phyloP scores from a whole-genome alignment of 1,140 invertebrate species.

The Drosophila orena region DNA sequence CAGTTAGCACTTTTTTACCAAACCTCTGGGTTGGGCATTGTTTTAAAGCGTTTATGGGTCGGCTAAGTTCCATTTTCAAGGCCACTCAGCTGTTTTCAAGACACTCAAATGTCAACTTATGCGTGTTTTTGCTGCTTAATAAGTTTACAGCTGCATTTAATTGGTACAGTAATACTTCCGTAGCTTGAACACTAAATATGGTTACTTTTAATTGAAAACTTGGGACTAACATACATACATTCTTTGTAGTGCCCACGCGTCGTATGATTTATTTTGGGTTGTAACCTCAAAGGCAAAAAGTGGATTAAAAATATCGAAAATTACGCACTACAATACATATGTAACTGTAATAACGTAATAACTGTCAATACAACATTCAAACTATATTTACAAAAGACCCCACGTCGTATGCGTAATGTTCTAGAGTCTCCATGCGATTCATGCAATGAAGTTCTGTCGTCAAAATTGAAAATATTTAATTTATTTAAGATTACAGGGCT shows the following conservation, averaged over 20 bases:
- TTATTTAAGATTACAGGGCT: too few species aligned
- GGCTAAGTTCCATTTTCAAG: slow-evolving; percentile 35
- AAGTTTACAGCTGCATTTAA: slow-evolving; percentile 28
- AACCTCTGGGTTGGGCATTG: slow-evolving; percentile 11
- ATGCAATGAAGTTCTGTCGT: too few species aligned
- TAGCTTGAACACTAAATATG: background rate
- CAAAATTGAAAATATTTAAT: too few species aligned
- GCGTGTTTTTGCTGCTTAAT: slow-evolving; percentile 24
- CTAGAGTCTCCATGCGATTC: background rate
- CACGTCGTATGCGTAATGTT: slow-evolving; percentile 4
- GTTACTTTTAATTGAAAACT: background rate
- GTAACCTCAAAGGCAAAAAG: background rate
- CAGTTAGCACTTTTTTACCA: slow-evolving; percentile 30
- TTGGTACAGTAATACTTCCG: slow-evolving; percentile 5
- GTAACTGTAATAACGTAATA: too few species aligned
- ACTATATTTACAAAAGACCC: too few species aligned
- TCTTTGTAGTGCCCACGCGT: background rate
- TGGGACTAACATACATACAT: background rate
- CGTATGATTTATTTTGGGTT: slow-evolving; percentile 7
- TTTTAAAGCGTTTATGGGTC: slow-evolving; percentile 15
- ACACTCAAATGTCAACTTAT: background rate
- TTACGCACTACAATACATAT: too few species aligned
- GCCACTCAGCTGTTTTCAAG: slow-evolving; percentile 13
- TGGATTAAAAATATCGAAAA: background rate
- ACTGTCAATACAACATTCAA: background rate